Evolutionary conservation across 2,888 invertebrate species (phyloP).

Genomic region (Polymixis flavicincta): DNA sequence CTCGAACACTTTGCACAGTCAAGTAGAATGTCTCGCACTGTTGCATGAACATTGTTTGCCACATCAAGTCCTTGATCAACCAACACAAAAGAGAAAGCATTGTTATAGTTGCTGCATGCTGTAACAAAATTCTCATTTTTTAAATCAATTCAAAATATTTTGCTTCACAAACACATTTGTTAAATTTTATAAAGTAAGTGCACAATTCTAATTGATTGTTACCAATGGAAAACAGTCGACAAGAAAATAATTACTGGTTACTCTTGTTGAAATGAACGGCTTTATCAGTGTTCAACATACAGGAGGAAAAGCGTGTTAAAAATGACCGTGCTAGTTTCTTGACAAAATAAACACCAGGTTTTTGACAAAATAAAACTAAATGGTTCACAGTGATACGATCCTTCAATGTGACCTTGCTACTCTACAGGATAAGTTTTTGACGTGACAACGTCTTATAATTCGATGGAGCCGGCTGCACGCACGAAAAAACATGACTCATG

Average conservation of each 20-base stretch:
- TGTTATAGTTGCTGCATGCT: background rate
- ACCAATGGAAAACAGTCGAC: background rate
- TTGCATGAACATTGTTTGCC: constrained; percentile 22
- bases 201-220: background rate
- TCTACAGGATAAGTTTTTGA: too few relatives aligned
- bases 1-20: constrained; percentile 21
- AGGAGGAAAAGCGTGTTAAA: too few relatives aligned
- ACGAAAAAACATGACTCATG: too few relatives aligned
- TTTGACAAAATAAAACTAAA: too few relatives aligned
- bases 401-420: too few relatives aligned
- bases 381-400: too few relatives aligned
- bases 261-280: background rate
- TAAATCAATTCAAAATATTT: background rate
- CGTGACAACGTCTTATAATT: too few relatives aligned
- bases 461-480: too few relatives aligned
- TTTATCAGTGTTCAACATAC: too few relatives aligned
- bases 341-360: too few relatives aligned
- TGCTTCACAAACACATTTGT: background rate
- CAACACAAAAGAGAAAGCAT: background rate
- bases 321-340: too few relatives aligned
- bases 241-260: background rate
- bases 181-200: background rate
- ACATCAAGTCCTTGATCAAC: constrained; percentile 16
- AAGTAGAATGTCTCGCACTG: constrained; percentile 43
- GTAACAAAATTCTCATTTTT: background rate